Conservation (phyloP, 2,888 invertebrate species). For the Aplocera efformata region DNA sequence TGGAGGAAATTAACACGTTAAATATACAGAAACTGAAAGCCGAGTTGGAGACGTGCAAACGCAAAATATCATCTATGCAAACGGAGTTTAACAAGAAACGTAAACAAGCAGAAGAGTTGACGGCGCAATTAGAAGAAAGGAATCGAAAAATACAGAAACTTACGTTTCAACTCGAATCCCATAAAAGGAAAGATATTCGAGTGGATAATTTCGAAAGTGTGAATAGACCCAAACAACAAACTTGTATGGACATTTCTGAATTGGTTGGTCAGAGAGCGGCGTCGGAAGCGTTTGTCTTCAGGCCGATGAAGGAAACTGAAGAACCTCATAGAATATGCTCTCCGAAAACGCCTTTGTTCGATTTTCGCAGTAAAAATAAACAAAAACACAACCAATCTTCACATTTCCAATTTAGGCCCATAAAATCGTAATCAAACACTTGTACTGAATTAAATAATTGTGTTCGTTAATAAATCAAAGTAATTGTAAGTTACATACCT, state of each 20-base stretch:
- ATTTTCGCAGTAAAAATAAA: constrained; percentile 56
- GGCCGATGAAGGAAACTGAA: constrained; percentile 58
- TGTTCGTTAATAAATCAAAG: constrained; percentile 3
- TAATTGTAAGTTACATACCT: constrained; percentile 68
- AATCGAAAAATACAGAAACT: constrained; percentile 70
- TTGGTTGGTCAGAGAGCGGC: constrained; percentile 58
- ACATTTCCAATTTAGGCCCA: constrained; percentile 62
- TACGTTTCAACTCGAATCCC: constrained; percentile 65
- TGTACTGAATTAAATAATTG: neutral
- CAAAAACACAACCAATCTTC: constrained; percentile 28
- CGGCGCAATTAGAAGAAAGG: constrained; percentile 66
- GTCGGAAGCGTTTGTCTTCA: constrained; percentile 63
- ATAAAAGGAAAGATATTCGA: constrained; percentile 63
- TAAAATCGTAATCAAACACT: constrained; percentile 42
- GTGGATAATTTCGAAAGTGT: constrained; percentile 45
- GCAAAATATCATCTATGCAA: constrained; percentile 66
- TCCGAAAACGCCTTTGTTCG: constrained; percentile 68
- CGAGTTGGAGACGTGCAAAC: constrained; percentile 69
- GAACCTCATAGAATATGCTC: constrained; percentile 53
- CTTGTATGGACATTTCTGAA: constrained; percentile 67
- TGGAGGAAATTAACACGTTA: constrained; percentile 68
- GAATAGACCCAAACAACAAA: constrained; percentile 48
- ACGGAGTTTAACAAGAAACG: constrained; percentile 65
- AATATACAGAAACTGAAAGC: constrained; percentile 71
- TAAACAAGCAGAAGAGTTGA: constrained; percentile 68